Evolutionary conservation across 2,888 invertebrate genomes (phyloP).

Genomic region (Drosophila macrospina): DNA sequence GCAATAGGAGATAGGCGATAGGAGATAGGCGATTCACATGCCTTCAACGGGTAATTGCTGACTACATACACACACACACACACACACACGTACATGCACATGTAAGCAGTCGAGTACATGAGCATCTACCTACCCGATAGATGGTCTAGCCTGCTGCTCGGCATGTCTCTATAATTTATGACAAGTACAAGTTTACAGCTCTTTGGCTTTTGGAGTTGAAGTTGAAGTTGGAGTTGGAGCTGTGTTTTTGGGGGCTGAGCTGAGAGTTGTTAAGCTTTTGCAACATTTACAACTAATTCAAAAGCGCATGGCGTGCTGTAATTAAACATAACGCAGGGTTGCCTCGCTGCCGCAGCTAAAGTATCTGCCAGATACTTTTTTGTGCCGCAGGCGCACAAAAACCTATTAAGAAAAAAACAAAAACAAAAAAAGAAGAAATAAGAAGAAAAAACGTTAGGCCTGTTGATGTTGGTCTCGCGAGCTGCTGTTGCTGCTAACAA

Average conservation of each 20-base stretch:
- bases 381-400: conserved; percentile 64
- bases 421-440: no score
- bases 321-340: conserved; percentile 67
- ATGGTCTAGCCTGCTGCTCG: conserved; percentile 32
- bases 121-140: conserved; percentile 35
- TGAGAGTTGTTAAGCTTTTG: conserved; percentile 36
- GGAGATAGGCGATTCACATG: conserved; percentile 37
- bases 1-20: conserved; percentile 46
- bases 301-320: conserved; percentile 70
- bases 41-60: conserved; percentile 54
- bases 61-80: conserved; percentile 22
- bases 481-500: conserved; percentile 37
- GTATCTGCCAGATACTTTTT: conserved; percentile 70
- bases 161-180: conserved; percentile 69
- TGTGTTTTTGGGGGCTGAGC: conserved; percentile 14
- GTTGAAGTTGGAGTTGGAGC: background rate
- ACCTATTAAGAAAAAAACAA: conserved; percentile 69
- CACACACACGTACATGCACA: background rate
- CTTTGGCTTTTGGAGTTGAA: conserved; percentile 21
- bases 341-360: conserved; percentile 39
- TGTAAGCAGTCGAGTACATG: background rate
- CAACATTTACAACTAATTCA: conserved; percentile 73
- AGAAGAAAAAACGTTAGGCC: conserved; percentile 69
- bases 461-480: conserved; percentile 33
- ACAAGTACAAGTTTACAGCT: conserved; percentile 69